Evolutionary conservation across 2,797 vertebrate genomes (phyloP), one percentile per base, ranked within the genome.

Genomic region (Amniataba percoides): DNA sequence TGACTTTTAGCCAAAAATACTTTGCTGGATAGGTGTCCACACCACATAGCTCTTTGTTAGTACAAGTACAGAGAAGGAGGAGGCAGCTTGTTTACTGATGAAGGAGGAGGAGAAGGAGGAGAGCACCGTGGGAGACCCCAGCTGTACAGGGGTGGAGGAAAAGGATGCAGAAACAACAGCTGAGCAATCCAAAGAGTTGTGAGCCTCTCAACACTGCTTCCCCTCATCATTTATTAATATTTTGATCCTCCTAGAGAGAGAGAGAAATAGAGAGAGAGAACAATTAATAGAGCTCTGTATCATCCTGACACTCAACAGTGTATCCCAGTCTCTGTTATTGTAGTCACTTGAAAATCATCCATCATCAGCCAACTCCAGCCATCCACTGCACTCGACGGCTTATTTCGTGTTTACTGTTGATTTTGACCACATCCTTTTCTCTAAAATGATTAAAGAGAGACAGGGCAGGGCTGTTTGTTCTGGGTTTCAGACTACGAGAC

Each of bases 161-260:
- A 16, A 69, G 67, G 62, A 85, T 53, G 66, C 53, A 74, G 74
- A 78, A 78, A 87, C 77, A 87, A 87, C 78, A 81, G 66, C 53
- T 70, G 71, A 91, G 77, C 68, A 81, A 70, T 66, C 68, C 79
- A 81, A 77, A 85, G 80, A 77, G 74, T 84, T 77, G 74, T 76
- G 81, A 85, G 56, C 78, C 74, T 84, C 81, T 85, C 70, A 86
- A 66, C 78, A 62, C 71, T 77, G 82, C 71, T 80, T 74, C 80
- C 49, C 46, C 56, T 91, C 84, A 91, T 94, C 21, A 92, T 89
- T 91, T 93, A 93, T 94, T 93, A 68, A 93, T 84, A 56, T 25
- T 66, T 61, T 84, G 65, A 78, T 89, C 51, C 77, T 85, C 52
- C 62, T 25, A 55, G 65, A 80, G 34, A 53, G 57, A 45, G 27